Evolutionary conservation across 2,888 invertebrate genomes (phyloP).

Genomic region (Phymatocera aterrima): DNA sequence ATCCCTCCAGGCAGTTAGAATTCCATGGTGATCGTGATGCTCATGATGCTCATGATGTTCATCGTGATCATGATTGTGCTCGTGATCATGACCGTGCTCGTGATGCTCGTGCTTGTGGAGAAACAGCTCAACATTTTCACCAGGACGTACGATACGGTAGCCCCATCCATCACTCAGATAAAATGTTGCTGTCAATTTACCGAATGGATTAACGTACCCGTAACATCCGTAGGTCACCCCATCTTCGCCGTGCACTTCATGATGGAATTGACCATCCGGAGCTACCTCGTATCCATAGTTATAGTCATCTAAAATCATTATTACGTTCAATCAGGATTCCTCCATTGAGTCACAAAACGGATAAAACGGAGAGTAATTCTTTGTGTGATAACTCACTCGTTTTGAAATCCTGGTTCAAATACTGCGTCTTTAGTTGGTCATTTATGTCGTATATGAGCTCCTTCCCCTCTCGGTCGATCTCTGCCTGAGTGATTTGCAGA

Average conservation of each 20-base stretch:
- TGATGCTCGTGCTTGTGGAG: conserved; percentile 74
- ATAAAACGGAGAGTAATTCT: background rate
- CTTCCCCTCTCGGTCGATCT: conserved; percentile 71
- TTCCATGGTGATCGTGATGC: conserved; percentile 76
- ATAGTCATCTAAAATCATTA: conserved; percentile 79
- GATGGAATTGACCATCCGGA: conserved; percentile 85
- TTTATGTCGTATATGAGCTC: conserved; percentile 85
- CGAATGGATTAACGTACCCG: conserved; percentile 84
- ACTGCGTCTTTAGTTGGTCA: conserved; percentile 85
- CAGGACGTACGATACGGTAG: conserved; percentile 84
- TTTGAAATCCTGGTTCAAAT: conserved; percentile 85
- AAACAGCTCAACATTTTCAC: conserved; percentile 82
- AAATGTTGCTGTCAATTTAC: conserved; percentile 82
- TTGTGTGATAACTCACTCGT: conserved; percentile 79
- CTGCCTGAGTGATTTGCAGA: conserved; percentile 70
- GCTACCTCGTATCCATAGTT: conserved; percentile 88
- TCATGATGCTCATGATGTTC: conserved; percentile 59
- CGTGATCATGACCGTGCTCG: conserved; percentile 57
- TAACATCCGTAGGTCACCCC: conserved; percentile 89
- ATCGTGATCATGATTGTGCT: conserved; percentile 57
- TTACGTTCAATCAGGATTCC: conserved; percentile 17
- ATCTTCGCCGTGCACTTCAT: conserved; percentile 85
- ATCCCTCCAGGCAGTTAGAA: conserved; percentile 81
- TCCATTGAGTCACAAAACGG: background rate
- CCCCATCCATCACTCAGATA: conserved; percentile 88